phyloP scores from a whole-genome alignment of 1,140 invertebrate species.

The Cataglyphis hispanica region DNA sequence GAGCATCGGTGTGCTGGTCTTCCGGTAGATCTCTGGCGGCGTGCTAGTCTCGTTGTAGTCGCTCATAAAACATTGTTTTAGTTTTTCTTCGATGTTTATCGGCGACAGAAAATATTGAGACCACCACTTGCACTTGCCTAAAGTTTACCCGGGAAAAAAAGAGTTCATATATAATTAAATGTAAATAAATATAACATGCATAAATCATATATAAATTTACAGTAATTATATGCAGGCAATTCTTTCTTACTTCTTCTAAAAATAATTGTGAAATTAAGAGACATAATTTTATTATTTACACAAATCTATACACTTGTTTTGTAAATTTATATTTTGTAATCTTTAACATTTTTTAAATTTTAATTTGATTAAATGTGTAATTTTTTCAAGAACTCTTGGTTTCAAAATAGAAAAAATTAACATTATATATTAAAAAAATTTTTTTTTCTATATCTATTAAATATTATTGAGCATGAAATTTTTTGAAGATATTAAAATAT shows the following conservation, averaged over 20 bases:
- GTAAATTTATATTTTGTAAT: neutral
- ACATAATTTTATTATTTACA: neutral
- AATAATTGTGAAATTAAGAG: neutral
- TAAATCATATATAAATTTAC: neutral
- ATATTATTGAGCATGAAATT: neutral
- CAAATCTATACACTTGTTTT: neutral
- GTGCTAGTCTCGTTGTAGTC: slow-evolving; percentile 61
- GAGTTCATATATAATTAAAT: neutral
- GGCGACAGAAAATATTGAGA: slow-evolving; percentile 18
- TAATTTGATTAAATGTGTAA: neutral
- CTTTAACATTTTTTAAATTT: neutral
- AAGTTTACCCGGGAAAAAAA: neutral
- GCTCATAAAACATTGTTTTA: slow-evolving; percentile 23
- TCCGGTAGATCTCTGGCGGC: slow-evolving; percentile 70
- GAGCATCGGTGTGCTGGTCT: slow-evolving; percentile 78
- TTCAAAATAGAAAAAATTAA: neutral
- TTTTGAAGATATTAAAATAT: neutral
- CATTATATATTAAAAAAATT: neutral
- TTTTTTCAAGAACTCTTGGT: neutral
- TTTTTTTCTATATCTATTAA: neutral
- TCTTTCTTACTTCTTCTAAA: neutral
- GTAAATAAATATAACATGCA: neutral
- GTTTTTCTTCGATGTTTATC: neutral
- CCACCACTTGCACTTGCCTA: slow-evolving; percentile 68
- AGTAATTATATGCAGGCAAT: neutral